Percentiles rank a stretch among this genome's conserved stretches.
Conservation (phyloP, 2,797 vertebrate species). For the Tympanoctomys barrerae region DNA sequence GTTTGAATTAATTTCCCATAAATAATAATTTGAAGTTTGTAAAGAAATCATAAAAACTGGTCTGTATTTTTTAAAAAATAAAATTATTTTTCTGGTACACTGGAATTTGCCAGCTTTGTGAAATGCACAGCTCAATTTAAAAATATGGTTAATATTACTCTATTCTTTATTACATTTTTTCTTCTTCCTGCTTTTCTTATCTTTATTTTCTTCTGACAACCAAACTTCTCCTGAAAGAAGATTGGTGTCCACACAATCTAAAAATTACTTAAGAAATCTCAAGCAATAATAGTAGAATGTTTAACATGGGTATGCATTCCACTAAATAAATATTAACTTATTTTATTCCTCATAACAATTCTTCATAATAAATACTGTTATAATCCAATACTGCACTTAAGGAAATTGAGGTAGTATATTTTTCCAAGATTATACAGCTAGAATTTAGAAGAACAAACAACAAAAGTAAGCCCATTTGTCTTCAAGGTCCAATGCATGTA, state of each 20-base stretch:
- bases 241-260: not conserved
- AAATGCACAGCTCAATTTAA: not conserved
- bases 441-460: not conserved
- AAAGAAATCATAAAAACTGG: conserved; percentile 21
- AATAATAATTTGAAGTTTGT: conserved; percentile 29
- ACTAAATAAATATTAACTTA: not conserved
- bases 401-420: not conserved
- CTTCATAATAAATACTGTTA: not conserved
- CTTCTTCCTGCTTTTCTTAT: not conserved
- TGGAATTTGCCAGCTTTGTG: not conserved
- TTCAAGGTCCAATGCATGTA: not conserved
- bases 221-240: not conserved
- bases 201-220: not conserved
- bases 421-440: not conserved
- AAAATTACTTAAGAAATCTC: conserved; percentile 15
- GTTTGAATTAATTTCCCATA: conserved; percentile 44
- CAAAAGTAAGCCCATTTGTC: not conserved
- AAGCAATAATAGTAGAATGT: not conserved
- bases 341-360: not conserved
- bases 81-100: too few relatives aligned
- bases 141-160: not conserved
- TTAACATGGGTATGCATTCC: not conserved
- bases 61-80: not conserved
- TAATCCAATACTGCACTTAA: not conserved
- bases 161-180: not conserved